Percentiles rank a stretch among this genome's conserved stretches.
Conservation (phyloP, 2,888 invertebrate species). For the Plebejus melissa region DNA sequence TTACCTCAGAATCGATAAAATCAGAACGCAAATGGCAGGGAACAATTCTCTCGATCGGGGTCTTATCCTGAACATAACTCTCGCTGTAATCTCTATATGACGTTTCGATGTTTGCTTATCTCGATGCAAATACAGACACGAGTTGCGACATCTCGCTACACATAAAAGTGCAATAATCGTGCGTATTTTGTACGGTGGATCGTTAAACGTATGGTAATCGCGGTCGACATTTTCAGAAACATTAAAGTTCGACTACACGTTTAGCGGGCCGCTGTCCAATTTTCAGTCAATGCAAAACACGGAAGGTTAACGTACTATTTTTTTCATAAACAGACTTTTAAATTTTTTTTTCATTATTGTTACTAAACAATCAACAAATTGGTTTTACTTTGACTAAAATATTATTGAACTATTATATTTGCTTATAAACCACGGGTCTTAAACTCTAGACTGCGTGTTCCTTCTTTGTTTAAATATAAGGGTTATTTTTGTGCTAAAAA, state of each 20-base stretch:
- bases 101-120: conserved; percentile 9
- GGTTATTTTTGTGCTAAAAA: background rate
- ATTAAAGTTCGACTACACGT: conserved; percentile 33
- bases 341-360: no score
- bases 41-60: background rate
- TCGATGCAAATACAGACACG: background rate
- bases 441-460: no score
- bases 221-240: conserved; percentile 42
- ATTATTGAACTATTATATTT: no score
- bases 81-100: background rate
- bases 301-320: no score
- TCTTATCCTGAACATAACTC: conserved; percentile 10
- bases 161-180: conserved; percentile 16
- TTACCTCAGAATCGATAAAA: background rate
- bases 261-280: background rate
- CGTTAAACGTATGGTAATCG: conserved; percentile 12
- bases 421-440: no score
- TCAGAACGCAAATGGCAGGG: background rate
- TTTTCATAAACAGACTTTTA: no score
- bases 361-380: no score
- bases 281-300: background rate
- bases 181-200: conserved; percentile 3
- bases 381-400: no score
- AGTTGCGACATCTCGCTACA: conserved; percentile 15
- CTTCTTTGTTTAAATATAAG: no score